These are phyloP conservation scores for Hyposoter dolosus DNA, from an alignment of 2,888 invertebrate genomes.

Conservation along the genomic window DNA sequence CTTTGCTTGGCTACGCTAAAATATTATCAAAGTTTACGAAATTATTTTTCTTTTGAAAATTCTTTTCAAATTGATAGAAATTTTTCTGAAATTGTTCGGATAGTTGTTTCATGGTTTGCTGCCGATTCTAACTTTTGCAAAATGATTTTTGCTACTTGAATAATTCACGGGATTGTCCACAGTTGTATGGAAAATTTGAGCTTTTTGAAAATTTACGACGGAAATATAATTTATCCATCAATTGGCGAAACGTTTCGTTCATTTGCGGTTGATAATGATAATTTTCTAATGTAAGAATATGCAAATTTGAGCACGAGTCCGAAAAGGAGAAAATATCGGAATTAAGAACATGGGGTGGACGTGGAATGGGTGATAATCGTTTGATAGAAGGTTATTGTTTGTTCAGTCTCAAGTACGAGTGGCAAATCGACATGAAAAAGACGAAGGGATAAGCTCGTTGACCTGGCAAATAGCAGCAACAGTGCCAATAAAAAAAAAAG, in stretches of 20 bases:
- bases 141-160: background rate
- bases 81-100: background rate
- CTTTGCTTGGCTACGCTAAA: too few species aligned
- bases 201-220: too few species aligned
- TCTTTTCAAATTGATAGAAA: background rate
- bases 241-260: background rate
- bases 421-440: background rate
- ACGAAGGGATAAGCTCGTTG: conserved; percentile 35
- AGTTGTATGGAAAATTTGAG: too few species aligned
- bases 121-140: background rate
- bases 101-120: too few species aligned
- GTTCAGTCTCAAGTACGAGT: background rate
- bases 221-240: background rate
- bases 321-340: background rate
- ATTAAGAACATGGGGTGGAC: background rate
- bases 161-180: too few species aligned
- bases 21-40: background rate
- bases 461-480: conserved; percentile 34
- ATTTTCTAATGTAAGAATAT: background rate
- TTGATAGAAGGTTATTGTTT: background rate
- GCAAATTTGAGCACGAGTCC: background rate
- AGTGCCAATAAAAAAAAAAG: conserved; percentile 22
- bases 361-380: background rate
- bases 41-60: background rate
- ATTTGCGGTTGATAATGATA: background rate